These are phyloP conservation scores for Aleiodes leptofemur DNA, from an alignment of 2,888 invertebrate species.

Conservation along the genomic window DNA sequence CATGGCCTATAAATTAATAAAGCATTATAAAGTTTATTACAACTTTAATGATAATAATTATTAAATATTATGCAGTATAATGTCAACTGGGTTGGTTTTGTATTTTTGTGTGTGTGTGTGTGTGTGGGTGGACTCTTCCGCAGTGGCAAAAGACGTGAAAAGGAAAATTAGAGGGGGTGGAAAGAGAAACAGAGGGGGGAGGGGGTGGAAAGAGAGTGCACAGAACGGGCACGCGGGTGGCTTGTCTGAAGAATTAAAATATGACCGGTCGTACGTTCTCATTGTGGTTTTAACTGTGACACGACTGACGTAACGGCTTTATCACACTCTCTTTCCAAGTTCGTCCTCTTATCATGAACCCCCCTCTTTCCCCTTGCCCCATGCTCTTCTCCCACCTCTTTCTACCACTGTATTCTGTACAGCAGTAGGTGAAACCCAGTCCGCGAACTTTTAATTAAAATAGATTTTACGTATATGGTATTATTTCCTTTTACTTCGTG, in stretches of 20 bases:
- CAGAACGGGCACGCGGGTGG: conserved; percentile 25
- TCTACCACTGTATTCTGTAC: conserved; percentile 8
- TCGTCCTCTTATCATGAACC: conserved; percentile 59
- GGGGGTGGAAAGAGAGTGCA: conserved; percentile 37
- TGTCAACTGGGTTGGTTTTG: conserved; percentile 30
- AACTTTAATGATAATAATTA: conserved; percentile 76
- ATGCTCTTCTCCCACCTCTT: conserved; percentile 28
- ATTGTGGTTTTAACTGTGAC: conserved; percentile 72
- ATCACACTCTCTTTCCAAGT: conserved; percentile 56
- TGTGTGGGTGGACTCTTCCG: conserved; percentile 29
- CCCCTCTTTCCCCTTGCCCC: conserved; percentile 32
- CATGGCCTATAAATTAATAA: conserved; percentile 74
- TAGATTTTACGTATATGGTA: conserved; percentile 26
- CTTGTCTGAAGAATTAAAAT: conserved; percentile 73
- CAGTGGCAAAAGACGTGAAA: conserved; percentile 40
- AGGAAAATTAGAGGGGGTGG: conserved; percentile 31
- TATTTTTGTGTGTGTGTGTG: not conserved
- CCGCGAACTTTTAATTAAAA: conserved; percentile 42
- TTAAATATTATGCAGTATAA: conserved; percentile 73
- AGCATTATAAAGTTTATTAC: conserved; percentile 75
- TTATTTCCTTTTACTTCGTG: conserved; percentile 18
- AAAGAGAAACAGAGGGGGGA: conserved; percentile 27
- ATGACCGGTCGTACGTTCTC: conserved; percentile 74
- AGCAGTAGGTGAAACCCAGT: not conserved
- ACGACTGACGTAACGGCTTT: conserved; percentile 73